phyloP scores from a whole-genome alignment of 2,888 invertebrate genomes.

The Alloplasta piceator region DNA sequence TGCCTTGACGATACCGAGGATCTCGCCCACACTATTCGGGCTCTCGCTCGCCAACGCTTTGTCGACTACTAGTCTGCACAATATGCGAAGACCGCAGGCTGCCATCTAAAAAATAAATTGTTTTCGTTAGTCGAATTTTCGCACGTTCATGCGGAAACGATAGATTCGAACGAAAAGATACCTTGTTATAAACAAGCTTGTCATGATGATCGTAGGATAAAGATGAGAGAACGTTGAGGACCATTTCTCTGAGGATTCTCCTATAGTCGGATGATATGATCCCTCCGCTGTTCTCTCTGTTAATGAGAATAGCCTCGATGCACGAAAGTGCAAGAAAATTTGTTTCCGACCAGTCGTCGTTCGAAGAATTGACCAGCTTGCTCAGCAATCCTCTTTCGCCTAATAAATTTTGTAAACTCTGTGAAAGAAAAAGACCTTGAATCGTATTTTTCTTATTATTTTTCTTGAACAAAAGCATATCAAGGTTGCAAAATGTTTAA shows the following conservation, averaged over 20 bases:
- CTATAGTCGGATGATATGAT: constrained; percentile 70
- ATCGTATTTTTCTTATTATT: constrained; percentile 4
- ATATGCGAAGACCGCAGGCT: constrained; percentile 73
- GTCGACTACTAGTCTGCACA: constrained; percentile 65
- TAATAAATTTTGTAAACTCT: constrained; percentile 75
- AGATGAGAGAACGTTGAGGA: constrained; percentile 67
- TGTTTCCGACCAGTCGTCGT: constrained; percentile 72
- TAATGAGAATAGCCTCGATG: constrained; percentile 75
- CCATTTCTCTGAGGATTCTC: constrained; percentile 69
- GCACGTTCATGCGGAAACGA: background rate
- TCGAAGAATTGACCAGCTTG: constrained; percentile 66
- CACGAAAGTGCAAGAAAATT: constrained; percentile 75
- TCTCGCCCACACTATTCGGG: constrained; percentile 74
- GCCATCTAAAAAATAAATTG: constrained; percentile 71
- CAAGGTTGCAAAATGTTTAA: too few relatives aligned
- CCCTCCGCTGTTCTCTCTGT: constrained; percentile 64
- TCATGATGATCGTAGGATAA: constrained; percentile 65
- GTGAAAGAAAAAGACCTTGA: constrained; percentile 40
- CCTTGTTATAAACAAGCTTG: constrained; percentile 72
- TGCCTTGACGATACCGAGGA: constrained; percentile 77
- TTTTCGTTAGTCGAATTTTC: constrained; percentile 7
- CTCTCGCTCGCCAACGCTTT: constrained; percentile 52
- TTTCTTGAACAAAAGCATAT: background rate
- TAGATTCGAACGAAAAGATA: constrained; percentile 52
- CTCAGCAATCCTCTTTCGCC: constrained; percentile 70